These are phyloP conservation scores for Manis pentadactyla DNA, from an alignment of 2,797 vertebrate species.

Conservation along the genomic window DNA sequence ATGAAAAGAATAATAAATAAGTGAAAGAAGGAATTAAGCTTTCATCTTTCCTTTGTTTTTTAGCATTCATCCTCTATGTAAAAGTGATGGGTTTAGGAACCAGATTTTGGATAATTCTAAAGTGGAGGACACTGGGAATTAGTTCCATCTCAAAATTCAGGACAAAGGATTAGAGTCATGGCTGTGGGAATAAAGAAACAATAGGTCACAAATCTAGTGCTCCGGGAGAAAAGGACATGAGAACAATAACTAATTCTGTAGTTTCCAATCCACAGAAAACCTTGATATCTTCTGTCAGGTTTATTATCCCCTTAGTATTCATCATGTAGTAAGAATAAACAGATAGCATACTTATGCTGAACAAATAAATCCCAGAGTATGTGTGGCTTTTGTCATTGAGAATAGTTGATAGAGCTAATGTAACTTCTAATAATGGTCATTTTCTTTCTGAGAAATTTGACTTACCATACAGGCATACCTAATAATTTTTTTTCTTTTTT, in stretches of 20 bases:
- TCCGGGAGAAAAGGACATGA: background rate
- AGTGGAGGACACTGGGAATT: background rate
- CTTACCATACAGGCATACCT: background rate
- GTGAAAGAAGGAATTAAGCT: background rate
- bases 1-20: background rate
- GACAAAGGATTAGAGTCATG: background rate
- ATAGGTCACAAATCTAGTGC: background rate
- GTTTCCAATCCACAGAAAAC: background rate
- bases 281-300: background rate
- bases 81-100: rapidly evolving
- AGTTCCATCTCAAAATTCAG: background rate
- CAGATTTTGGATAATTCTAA: background rate
- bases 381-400: background rate
- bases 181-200: background rate
- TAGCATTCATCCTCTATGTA: background rate
- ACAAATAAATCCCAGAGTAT: background rate
- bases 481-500: background rate
- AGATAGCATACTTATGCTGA: background rate
- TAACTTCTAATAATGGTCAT: background rate
- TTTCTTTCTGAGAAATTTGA: background rate
- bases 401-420: background rate
- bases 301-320: background rate
- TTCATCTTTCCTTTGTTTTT: background rate
- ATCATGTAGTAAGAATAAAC: background rate
- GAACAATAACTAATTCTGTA: background rate